Evolutionary conservation across 2,113 vertebrate species (phyloP).

Genomic region (Sander vitreus): DNA sequence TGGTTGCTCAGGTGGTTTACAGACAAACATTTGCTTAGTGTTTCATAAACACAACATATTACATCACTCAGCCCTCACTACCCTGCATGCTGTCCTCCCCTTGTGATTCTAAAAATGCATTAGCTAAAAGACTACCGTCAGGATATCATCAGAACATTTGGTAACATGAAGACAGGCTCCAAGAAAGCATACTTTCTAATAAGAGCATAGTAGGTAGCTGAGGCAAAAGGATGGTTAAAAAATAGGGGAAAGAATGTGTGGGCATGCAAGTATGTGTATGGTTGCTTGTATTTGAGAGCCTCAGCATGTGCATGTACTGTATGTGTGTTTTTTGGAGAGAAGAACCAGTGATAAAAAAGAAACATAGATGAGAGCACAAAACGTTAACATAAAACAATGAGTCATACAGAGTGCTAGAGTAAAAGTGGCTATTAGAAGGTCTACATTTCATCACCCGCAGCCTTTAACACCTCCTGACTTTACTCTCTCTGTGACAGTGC

Average conservation of each 20-base stretch:
- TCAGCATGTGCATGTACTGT: not conserved
- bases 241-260: not conserved
- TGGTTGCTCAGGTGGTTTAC: not conserved
- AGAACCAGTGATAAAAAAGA: constrained; percentile 22
- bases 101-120: constrained; percentile 15
- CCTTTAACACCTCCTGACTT: not conserved
- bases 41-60: constrained; percentile 54
- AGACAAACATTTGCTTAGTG: constrained; percentile 33
- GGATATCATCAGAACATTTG: not conserved
- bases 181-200: not conserved
- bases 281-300: not conserved
- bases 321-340: constrained; percentile 7
- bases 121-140: constrained; percentile 10
- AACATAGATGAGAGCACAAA: constrained; percentile 2
- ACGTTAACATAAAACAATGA: constrained; percentile 24
- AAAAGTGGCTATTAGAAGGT: constrained; percentile 22
- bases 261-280: not conserved
- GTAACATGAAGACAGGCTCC: not conserved
- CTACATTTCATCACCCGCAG: constrained; percentile 3
- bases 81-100: constrained; percentile 10
- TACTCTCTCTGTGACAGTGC: not conserved
- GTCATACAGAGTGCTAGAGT: constrained; percentile 17
- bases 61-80: constrained; percentile 41
- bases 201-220: constrained; percentile 8
- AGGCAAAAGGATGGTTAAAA: constrained; percentile 3